Percentiles rank a stretch among this genome's conserved stretches.
phyloP scores from a whole-genome alignment of 2,797 vertebrate species.

The Pyrocephalus nanus region DNA sequence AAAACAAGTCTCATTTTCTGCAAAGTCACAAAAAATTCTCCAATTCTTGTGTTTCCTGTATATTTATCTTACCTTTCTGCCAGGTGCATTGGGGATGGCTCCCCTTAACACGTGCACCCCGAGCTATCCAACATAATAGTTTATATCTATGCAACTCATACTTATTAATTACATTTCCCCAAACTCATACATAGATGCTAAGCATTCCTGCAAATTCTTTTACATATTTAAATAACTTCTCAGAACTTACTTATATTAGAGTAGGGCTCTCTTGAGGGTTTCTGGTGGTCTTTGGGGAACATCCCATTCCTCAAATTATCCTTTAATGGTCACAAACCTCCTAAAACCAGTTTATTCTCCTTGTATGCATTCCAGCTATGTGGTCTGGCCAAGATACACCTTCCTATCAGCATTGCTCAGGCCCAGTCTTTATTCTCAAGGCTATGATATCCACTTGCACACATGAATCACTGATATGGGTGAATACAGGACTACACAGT shows the following conservation, averaged over 20 bases:
- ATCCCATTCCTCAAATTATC: neutral
- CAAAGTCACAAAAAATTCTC: neutral
- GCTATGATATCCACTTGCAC: neutral
- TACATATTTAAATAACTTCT: neutral
- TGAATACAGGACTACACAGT: neutral
- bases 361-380: neutral
- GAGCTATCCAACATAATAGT: neutral
- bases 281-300: neutral
- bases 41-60: neutral
- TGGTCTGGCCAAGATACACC: neutral
- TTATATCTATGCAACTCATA: neutral
- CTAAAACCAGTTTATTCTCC: neutral
- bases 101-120: neutral
- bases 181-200: neutral
- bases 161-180: neutral
- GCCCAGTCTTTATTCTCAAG: neutral
- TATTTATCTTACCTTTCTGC: conserved; percentile 14
- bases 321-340: neutral
- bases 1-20: neutral
- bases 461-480: neutral
- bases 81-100: neutral
- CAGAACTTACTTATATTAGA: neutral
- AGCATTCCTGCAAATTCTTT: neutral
- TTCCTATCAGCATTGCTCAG: neutral
- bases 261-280: neutral